Base-by-base conservation (phyloP, 2,888 invertebrate species). In the Agrochola litura region DNA sequence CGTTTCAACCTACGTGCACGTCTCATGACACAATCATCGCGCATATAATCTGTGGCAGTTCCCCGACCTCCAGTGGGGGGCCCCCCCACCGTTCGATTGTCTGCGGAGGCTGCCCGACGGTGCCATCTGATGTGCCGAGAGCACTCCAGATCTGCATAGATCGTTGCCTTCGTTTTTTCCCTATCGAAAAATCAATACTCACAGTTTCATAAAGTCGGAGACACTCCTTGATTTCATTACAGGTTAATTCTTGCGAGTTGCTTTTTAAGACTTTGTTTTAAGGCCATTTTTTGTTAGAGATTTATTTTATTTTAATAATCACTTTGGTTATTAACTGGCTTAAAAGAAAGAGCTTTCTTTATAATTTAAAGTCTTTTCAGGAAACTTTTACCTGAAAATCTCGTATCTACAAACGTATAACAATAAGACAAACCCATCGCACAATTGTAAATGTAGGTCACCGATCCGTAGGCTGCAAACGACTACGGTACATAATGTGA, bases 131-230 rank as follows among this genome's bases (percentile, higher is more conserved):
- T 96, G 96, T 96, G 96, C 96, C 95, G 96, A 96, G 96, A 96
- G 96, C 96, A 96, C 96, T 96, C 95, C 96, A 96, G 96, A 96
- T 96, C 96, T 96, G 96, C 96, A 96, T 96, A 96, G 96, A 96
- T 95, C 96, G 96, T 96, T 96, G 96, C 95, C 96, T 96, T 96
- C 96, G 94, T 96, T 96, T 96, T 96, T 96, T 96, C 95, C 95
- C 96, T 96, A 96, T 96, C 96, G 95, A 93, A 96, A 96, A 96
- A 96, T 96, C 96, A 96, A 96, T 96, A 96, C 96, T 93, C 92
- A 94, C 94, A 92, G 93, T 93, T 95, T 95, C 93, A 94, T 95
- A 95, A 94, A 96, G 93, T 94, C 93, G 92, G 93, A 90, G 95
- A 94, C 95, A 95, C 93, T 94, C 93, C 92, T 94, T 94, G 94